phyloP scores from a whole-genome alignment of 2,888 invertebrate genomes.

The Dioctria linearis region DNA sequence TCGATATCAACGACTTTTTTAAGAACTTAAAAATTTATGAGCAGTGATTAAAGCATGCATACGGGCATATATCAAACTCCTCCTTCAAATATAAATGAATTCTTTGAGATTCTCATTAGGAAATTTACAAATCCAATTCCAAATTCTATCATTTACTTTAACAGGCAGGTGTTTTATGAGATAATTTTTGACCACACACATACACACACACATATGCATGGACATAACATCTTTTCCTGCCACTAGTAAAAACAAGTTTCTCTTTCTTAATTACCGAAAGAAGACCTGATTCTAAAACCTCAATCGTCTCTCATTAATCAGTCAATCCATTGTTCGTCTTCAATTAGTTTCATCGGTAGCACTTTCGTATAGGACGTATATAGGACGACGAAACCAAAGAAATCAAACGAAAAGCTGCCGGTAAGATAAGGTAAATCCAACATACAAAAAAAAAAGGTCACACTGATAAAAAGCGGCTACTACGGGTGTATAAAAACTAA shows the following conservation, averaged over 20 bases:
- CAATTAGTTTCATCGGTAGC: constrained; percentile 42
- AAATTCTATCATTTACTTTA: no score
- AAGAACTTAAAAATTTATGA: no score
- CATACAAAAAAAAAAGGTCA: constrained; percentile 3
- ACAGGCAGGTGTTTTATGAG: constrained; percentile 15
- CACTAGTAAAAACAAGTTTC: neutral
- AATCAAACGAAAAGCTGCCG: constrained; percentile 14
- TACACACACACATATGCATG: no score
- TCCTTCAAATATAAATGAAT: no score
- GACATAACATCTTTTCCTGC: neutral
- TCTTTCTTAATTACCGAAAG: constrained; percentile 32
- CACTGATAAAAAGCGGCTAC: neutral
- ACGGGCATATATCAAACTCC: no score
- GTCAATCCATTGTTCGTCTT: constrained; percentile 39
- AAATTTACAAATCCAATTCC: no score
- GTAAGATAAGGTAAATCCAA: no score
- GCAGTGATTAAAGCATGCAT: no score
- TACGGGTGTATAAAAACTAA: neutral
- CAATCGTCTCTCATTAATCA: constrained; percentile 40
- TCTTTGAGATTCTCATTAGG: no score
- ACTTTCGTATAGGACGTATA: constrained; percentile 13
- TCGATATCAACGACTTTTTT: no score
- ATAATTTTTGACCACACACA: constrained; percentile 22
- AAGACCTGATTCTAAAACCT: constrained; percentile 25
- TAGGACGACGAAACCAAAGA: neutral